Percentiles rank a stretch among this genome's conserved stretches.
These are phyloP conservation scores for Ormia ochracea DNA, from an alignment of 2,888 invertebrate species.

Conservation along the genomic window DNA sequence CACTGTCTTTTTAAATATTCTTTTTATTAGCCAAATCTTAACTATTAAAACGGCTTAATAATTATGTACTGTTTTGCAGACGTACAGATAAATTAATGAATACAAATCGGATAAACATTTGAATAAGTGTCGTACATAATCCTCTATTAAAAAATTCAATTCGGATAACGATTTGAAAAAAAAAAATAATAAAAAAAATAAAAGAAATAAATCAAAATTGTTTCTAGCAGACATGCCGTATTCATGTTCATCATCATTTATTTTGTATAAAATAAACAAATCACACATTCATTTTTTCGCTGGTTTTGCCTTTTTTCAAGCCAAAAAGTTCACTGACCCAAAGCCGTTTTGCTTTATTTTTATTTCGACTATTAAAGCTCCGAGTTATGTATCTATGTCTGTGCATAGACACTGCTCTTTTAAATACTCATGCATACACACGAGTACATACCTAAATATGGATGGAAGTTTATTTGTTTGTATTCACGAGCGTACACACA, in stretches of 20 bases:
- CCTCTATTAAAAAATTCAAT: neutral
- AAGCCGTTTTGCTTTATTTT: constrained; percentile 19
- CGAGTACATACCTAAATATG: too few relatives aligned
- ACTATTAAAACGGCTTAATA: neutral
- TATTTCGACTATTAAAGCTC: constrained; percentile 31
- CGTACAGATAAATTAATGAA: constrained; percentile 7
- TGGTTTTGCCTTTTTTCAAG: constrained; percentile 32
- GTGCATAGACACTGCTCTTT: neutral
- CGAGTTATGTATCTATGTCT: neutral
- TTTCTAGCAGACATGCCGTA: constrained; percentile 1
- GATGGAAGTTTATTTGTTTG: too few relatives aligned
- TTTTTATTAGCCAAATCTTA: neutral
- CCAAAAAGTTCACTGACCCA: constrained; percentile 56
- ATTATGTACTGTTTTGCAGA: neutral
- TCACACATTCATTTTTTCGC: constrained; percentile 15
- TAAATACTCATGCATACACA: neutral
- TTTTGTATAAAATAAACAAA: constrained; percentile 43
- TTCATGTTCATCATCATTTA: constrained; percentile 26
- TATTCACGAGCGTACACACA: neutral
- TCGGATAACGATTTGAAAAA: neutral
- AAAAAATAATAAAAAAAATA: neutral
- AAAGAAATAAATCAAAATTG: constrained; percentile 12
- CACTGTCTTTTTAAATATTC: neutral
- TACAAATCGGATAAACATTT: constrained; percentile 35
- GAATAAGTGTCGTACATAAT: constrained; percentile 27